Conservation (phyloP, 2,113 vertebrate species). For the Dasyornis broadbenti region DNA sequence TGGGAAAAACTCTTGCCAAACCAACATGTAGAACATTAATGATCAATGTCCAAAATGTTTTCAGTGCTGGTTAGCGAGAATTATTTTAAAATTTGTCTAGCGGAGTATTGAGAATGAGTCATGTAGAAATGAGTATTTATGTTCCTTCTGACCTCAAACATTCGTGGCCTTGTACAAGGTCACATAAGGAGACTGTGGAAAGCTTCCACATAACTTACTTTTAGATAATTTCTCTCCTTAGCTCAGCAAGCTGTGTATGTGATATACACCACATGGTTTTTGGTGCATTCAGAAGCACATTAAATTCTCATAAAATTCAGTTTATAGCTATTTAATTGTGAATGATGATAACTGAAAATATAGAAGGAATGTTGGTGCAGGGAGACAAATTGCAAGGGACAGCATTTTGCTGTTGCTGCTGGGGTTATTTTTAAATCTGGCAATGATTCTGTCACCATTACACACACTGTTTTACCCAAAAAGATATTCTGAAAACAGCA, state of each 20-base stretch:
- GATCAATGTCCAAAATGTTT: conserved; percentile 42
- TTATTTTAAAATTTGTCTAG: conserved; percentile 65
- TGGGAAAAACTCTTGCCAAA: conserved; percentile 9
- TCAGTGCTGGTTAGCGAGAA: conserved; percentile 66
- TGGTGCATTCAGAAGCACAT: conserved; percentile 33
- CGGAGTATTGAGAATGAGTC: conserved; percentile 64
- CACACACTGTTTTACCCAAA: background rate
- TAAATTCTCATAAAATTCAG: conserved; percentile 41
- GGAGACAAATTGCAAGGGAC: conserved; percentile 23
- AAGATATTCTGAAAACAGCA: background rate
- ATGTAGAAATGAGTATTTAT: conserved; percentile 70
- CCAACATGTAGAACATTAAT: conserved; percentile 5
- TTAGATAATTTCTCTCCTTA: conserved; percentile 55
- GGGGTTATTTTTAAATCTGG: conserved; percentile 50
- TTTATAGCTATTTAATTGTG: conserved; percentile 56
- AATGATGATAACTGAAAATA: conserved; percentile 55
- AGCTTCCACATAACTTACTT: conserved; percentile 73
- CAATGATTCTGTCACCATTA: conserved; percentile 24
- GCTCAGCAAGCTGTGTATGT: conserved; percentile 45
- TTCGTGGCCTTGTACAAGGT: conserved; percentile 73
- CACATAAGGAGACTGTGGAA: conserved; percentile 80
- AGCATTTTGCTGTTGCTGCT: conserved; percentile 43
- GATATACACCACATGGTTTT: conserved; percentile 54
- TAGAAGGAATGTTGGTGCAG: background rate
- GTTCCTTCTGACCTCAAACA: conserved; percentile 75